Percentiles rank a stretch among this genome's conserved stretches.
These are phyloP conservation scores for Chloebia gouldiae DNA, from an alignment of 2,113 vertebrate species.

Conservation along the genomic window DNA sequence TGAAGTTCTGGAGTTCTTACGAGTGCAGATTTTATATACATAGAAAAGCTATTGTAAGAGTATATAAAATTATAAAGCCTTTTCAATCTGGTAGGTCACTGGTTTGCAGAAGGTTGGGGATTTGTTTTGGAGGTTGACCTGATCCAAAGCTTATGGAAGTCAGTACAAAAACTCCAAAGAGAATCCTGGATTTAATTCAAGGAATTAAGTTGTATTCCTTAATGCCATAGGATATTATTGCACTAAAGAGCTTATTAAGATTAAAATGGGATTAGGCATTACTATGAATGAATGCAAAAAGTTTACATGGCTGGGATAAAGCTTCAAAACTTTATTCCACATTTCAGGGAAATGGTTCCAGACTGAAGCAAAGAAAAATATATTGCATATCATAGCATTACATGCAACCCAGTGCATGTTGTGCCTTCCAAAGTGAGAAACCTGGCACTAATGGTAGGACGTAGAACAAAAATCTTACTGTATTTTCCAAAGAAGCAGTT, in stretches of 20 bases:
- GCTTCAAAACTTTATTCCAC: not conserved
- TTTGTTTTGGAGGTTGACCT: not conserved
- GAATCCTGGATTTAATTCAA: not conserved
- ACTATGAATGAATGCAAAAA: not conserved
- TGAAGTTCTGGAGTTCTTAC: not conserved
- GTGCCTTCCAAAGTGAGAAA: not conserved
- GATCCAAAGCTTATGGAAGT: not conserved
- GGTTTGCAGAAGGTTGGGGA: not conserved
- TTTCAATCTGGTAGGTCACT: not conserved
- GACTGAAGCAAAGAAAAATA: not conserved
- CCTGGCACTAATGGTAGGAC: not conserved
- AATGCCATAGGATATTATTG: constrained; percentile 7
- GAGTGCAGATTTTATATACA: not conserved
- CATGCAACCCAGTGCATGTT: not conserved
- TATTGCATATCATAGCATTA: not conserved
- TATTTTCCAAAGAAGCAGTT: not conserved
- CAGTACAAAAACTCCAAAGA: not conserved
- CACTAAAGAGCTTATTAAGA: constrained; percentile 45
- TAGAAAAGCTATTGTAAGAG: not conserved
- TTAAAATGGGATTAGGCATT: constrained; percentile 51
- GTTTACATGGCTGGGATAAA: not conserved
- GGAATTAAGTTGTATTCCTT: constrained; percentile 18
- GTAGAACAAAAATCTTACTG: not conserved
- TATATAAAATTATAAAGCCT: not conserved
- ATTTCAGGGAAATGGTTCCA: not conserved